Evolutionary conservation across 2,113 vertebrate genomes (phyloP).

Genomic region (Todiramphus chloris): DNA sequence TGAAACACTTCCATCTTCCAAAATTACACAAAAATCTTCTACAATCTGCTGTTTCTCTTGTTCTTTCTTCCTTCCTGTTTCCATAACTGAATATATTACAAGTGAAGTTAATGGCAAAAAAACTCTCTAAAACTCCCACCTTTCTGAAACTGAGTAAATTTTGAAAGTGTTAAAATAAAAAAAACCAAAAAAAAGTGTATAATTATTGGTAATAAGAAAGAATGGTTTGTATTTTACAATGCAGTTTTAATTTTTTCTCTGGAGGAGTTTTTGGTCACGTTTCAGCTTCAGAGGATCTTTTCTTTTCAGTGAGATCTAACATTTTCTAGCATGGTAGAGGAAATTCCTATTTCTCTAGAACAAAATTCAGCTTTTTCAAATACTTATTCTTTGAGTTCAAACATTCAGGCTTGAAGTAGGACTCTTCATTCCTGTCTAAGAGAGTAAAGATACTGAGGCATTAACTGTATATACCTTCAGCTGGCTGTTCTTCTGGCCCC

Average conservation of each 20-base stretch:
- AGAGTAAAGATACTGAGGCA: background rate
- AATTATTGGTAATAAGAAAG: background rate
- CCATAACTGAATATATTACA: background rate
- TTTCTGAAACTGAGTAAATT: background rate
- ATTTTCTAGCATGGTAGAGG: background rate
- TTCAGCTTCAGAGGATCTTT: background rate
- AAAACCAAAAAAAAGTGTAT: background rate
- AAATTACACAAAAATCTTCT: background rate
- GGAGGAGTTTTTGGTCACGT: fast-evolving
- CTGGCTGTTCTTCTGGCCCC: background rate
- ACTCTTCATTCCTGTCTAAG: background rate
- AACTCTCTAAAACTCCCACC: background rate
- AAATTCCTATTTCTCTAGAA: background rate
- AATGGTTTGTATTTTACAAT: background rate
- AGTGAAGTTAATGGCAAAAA: background rate
- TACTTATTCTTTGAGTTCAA: background rate
- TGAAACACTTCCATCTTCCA: background rate
- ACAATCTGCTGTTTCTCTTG: background rate
- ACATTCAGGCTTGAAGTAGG: background rate
- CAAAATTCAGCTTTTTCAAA: background rate
- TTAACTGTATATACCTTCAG: background rate
- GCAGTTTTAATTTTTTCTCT: background rate
- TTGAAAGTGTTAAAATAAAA: background rate
- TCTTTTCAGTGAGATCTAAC: background rate
- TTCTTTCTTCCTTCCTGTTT: background rate